Base-by-base conservation (phyloP, 2,888 invertebrate species). In the Stenoptilia bipunctidactyla region DNA sequence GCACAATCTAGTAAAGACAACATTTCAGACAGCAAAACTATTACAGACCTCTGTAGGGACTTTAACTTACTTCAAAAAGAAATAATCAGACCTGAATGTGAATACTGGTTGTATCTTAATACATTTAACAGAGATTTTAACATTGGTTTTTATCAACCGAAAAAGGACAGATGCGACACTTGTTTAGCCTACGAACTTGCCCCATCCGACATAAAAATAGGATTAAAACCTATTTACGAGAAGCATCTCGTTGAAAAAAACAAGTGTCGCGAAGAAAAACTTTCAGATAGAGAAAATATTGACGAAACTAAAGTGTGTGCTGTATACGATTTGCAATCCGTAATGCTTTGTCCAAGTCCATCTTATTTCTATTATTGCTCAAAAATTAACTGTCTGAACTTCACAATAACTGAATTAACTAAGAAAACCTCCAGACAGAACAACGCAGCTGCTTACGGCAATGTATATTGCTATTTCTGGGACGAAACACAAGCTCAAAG, bases 111-210 rank as follows among this genome's bases (percentile, higher is more conserved):
- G 1, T 50, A 48, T 39, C 33, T 25, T 25, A 27, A 46, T 13
- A 49, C 44, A 37, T 51, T 52, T 38, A 52, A 44, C 20, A 45
- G 37, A 40, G 38, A 46, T 2, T 45, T 41, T 40, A 44, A 51
- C 40, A 45, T 46, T 25, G 37, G 47, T 12, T 50, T 52, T 35
- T 51, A 47, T 41, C 40, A 43, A 9, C 44, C 52, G n/a, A 55
- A 52, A 38, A 55, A 51, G 45, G 51, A 55, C 34, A 39, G 40
- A 14, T 53, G 52, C 38, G 48, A 52, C 13, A 8, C 37, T n/a
- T 55, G 52, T 41, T 13, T 47, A 27, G 38, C 41, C 12, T 52
- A 47, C 30, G 36, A 45, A 37, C 25, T 40, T 4, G 40, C 43
- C 8, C 15, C 39, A 2, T 27, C 30, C 35, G 37, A 34, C 15